Percentiles rank a stretch among this genome's conserved stretches.
These are phyloP conservation scores for Propsilocerus akamusi DNA, from an alignment of 1,140 invertebrate species.

Conservation along the genomic window DNA sequence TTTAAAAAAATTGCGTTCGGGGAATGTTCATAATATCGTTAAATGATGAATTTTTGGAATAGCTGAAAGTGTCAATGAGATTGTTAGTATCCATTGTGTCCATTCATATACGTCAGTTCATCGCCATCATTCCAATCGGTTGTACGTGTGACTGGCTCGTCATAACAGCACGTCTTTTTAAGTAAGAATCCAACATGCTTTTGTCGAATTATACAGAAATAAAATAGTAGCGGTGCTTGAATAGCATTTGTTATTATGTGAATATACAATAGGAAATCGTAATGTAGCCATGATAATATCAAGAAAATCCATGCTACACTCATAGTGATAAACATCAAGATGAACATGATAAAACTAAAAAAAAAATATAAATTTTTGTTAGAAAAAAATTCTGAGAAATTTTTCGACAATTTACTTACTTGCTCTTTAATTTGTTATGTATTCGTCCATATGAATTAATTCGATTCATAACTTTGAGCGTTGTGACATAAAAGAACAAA, in stretches of 20 bases:
- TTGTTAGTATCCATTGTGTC: constrained; percentile 34
- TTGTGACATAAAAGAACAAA: constrained; percentile 58
- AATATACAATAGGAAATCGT: constrained; percentile 46
- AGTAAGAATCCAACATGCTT: constrained; percentile 55
- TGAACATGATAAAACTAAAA: constrained; percentile 58
- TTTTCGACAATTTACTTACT: constrained; percentile 27
- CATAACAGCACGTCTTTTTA: constrained; percentile 55
- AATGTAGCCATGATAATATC: constrained; percentile 47
- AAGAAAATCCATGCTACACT: constrained; percentile 51
- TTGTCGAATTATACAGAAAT: constrained; percentile 54
- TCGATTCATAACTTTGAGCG: constrained; percentile 53
- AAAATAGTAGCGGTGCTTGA: constrained; percentile 50
- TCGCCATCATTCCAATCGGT: constrained; percentile 52
- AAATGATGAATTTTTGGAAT: constrained; percentile 9
- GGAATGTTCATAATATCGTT: not conserved
- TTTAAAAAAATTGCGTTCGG: no score
- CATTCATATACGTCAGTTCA: constrained; percentile 67
- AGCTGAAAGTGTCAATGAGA: constrained; percentile 5
- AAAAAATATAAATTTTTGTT: constrained; percentile 10
- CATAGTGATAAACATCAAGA: constrained; percentile 53
- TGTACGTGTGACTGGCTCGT: constrained; percentile 32
- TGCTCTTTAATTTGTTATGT: constrained; percentile 65
- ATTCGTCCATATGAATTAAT: constrained; percentile 66
- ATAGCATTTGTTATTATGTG: constrained; percentile 53
- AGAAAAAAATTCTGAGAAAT: not conserved